A percentile compares a stretch with the other conserved stretches of the same genome.
Conservation (phyloP, 2,888 invertebrate species). For the Andricus quercusramuli region DNA sequence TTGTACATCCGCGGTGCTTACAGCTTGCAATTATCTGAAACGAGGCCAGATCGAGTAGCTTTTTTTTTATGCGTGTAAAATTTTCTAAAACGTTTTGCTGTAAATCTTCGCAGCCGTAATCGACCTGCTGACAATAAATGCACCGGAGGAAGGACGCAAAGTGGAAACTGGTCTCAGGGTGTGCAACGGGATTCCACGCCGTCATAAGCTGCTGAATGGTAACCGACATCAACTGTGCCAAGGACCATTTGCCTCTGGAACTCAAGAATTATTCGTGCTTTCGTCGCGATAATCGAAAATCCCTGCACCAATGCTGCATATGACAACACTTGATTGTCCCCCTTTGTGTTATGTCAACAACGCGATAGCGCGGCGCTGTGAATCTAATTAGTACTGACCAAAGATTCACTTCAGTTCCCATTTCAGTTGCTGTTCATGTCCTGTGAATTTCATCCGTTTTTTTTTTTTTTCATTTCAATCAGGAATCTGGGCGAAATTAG, state of each 20-base stretch:
- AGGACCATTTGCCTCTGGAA: constrained; percentile 1
- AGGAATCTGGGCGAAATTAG: too few species aligned
- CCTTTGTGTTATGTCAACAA: too few species aligned
- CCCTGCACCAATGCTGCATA: too few species aligned
- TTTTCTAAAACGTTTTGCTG: background rate
- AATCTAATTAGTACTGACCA: too few species aligned
- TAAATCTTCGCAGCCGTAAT: constrained; percentile 8
- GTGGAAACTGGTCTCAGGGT: constrained; percentile 29
- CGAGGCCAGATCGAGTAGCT: background rate
- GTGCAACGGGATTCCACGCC: constrained; percentile 23
- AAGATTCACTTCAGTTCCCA: too few species aligned
- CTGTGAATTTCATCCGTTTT: too few species aligned
- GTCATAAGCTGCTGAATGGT: background rate
- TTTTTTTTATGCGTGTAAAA: constrained; percentile 5
- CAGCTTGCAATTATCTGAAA: background rate
- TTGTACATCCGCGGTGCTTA: background rate
- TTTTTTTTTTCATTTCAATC: too few species aligned
- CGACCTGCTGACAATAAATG: background rate
- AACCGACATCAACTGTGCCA: constrained; percentile 16
- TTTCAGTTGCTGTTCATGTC: too few species aligned
- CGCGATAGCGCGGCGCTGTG: too few species aligned
- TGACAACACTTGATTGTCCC: too few species aligned
- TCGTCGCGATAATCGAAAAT: constrained; percentile 23
- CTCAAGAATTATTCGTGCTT: constrained; percentile 24
- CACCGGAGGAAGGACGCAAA: background rate